phyloP scores from a whole-genome alignment of 2,888 invertebrate species.

The Odiellus spinosus region DNA sequence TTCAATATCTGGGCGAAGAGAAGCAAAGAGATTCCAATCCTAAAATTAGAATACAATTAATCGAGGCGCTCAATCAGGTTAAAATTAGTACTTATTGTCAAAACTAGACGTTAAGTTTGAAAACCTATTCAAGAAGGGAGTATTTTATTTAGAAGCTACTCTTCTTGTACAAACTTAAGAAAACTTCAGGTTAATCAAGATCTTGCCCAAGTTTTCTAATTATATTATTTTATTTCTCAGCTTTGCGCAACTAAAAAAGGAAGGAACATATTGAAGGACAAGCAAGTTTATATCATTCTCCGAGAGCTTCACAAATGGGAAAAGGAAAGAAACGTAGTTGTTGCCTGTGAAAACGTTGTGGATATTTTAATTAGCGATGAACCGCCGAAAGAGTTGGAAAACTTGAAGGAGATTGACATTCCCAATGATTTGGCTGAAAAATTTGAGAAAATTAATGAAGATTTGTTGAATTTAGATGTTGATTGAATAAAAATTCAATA shows the following conservation, averaged over 20 bases:
- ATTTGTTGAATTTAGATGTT: conserved; percentile 2
- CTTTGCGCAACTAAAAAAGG: conserved; percentile 57
- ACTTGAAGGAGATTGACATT: conserved; percentile 55
- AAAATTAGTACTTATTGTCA: too few relatives aligned
- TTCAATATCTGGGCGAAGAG: conserved; percentile 59
- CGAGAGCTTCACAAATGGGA: conserved; percentile 88
- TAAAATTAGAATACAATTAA: conserved; percentile 53
- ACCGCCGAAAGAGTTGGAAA: conserved; percentile 35
- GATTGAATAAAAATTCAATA: too few relatives aligned
- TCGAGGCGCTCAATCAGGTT: conserved; percentile 39
- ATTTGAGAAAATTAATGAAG: conserved; percentile 36
- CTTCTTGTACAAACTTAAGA: too few relatives aligned
- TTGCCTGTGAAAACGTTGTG: conserved; percentile 69
- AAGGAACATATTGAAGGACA: conserved; percentile 54
- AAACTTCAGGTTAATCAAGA: too few relatives aligned
- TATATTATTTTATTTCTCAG: too few relatives aligned
- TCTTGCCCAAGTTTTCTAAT: too few relatives aligned
- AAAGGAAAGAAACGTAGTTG: conserved; percentile 44
- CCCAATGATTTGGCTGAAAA: conserved; percentile 54
- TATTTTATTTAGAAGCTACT: too few relatives aligned
- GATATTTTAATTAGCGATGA: conserved; percentile 69
- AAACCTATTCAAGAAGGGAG: too few relatives aligned
- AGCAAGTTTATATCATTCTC: conserved; percentile 69
- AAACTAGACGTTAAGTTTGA: too few relatives aligned
- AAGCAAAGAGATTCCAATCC: conserved; percentile 62